Base-by-base conservation (phyloP, 2,797 vertebrate genomes). In the Coregonus ussuriensis region DNA sequence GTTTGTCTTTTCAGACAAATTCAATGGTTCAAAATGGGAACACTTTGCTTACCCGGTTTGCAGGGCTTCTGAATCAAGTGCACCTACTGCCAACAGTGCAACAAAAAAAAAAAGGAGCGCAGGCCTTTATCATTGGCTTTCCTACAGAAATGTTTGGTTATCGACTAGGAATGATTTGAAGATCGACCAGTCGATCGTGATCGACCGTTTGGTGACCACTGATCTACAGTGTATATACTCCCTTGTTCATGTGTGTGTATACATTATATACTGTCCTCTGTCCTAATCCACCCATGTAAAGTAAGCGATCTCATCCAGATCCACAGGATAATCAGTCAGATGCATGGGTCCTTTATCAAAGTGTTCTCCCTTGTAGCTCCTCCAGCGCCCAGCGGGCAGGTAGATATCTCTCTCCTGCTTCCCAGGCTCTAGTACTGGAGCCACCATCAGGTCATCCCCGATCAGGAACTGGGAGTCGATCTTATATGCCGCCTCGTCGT, bases 391-490 rank as follows among this genome's bases (percentile, higher is more conserved):
- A 0, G 93, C 95, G 0, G 97, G 97, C 82, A 99, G 93, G 87
- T 98, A 99, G 83, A 99, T 95, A 0, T 99, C 97, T 0, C 98
- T 94, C 84, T 97, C 96, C 84, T 96, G 96, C 84, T 97, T 97
- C 29, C 97, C 97, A 0, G 95, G 93, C 88, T 99, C 97, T 83
- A 99, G 88, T 47, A 99, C 96, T 0, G 98, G 98, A 0, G 98
- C 98, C 84, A 99, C 97, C 89, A 99, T 95, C 68, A 99, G 92
- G 7, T 97, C 96, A 71, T 99, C 96, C 16, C 98, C 97, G 0
- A 99, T 97, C 67, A 99, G 93, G 85, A 99, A 99, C 93, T 99
- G 97, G 0, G 98, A 98, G 85, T 98, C 97, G 0, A 97, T 94
- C 72, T 95, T 96, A 82, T 97, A 96, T 0, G 97, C 94, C 0